Percentiles rank a stretch among this genome's conserved stretches.
phyloP scores from a whole-genome alignment of 2,888 invertebrate genomes.

The Nephrotoma appendiculata region DNA sequence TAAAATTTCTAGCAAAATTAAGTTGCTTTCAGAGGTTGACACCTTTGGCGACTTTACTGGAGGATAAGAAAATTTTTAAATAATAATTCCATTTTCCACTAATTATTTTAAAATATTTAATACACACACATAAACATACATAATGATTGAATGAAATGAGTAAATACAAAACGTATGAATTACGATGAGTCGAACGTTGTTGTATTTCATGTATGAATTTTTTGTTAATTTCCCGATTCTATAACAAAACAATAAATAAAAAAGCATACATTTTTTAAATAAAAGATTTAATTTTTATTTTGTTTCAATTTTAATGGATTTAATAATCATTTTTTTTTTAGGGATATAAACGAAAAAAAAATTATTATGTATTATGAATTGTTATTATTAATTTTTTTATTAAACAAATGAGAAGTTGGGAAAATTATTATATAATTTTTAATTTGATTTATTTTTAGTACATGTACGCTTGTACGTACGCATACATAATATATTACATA shows the following conservation, averaged over 20 bases:
- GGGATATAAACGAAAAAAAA: neutral
- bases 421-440: neutral
- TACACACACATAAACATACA: neutral
- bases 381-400: neutral
- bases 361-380: neutral
- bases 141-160: neutral
- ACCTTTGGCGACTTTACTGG: too few species aligned
- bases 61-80: neutral
- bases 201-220: neutral
- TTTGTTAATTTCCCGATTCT: neutral
- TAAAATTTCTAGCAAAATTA: too few species aligned
- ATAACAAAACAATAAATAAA: neutral
- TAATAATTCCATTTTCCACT: neutral
- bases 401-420: neutral
- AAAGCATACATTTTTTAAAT: neutral
- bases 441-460: neutral
- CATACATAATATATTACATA: neutral
- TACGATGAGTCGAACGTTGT: neutral
- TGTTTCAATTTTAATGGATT: neutral
- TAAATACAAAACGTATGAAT: neutral
- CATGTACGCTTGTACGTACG: neutral
- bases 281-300: neutral
- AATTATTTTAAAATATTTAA: neutral
- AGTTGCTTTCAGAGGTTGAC: too few species aligned
- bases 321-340: neutral